Conservation (phyloP, 2,888 invertebrate genomes). For the Orchesella flavescens region DNA sequence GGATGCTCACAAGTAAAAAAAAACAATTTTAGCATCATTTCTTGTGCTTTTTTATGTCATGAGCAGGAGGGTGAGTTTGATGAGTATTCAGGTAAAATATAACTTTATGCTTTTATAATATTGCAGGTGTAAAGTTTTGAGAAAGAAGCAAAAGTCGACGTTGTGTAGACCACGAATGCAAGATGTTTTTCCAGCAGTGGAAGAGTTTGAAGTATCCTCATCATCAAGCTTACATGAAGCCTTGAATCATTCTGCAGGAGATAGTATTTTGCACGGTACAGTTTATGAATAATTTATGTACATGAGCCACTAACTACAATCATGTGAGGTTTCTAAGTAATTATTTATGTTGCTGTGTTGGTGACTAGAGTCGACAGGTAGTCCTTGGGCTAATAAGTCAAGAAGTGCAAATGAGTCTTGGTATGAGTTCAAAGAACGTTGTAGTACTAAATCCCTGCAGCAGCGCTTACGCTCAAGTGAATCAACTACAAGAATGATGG, state of each 20-base stretch:
- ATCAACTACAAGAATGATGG: background rate
- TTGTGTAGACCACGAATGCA: background rate
- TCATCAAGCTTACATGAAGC: background rate
- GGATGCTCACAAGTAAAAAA: too few relatives aligned
- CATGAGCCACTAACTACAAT: too few relatives aligned
- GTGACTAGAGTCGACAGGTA: background rate
- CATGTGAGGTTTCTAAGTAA: too few relatives aligned
- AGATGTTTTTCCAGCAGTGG: background rate
- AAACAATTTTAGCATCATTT: too few relatives aligned
- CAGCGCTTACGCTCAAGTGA: background rate
- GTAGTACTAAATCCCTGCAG: background rate
- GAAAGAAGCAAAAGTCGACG: background rate
- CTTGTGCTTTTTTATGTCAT: too few relatives aligned
- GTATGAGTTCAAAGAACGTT: conserved; percentile 20
- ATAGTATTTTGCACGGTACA: background rate
- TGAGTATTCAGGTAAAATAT: too few relatives aligned
- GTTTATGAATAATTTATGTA: background rate
- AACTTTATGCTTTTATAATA: background rate
- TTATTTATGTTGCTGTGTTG: background rate
- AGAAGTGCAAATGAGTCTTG: conserved; percentile 27
- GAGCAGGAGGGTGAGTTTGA: too few relatives aligned
- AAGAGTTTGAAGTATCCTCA: background rate
- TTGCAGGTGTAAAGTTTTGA: background rate
- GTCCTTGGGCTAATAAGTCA: background rate
- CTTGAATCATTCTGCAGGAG: background rate